phyloP scores from a whole-genome alignment of 2,797 vertebrate species.

The Cichlasoma orientale region DNA sequence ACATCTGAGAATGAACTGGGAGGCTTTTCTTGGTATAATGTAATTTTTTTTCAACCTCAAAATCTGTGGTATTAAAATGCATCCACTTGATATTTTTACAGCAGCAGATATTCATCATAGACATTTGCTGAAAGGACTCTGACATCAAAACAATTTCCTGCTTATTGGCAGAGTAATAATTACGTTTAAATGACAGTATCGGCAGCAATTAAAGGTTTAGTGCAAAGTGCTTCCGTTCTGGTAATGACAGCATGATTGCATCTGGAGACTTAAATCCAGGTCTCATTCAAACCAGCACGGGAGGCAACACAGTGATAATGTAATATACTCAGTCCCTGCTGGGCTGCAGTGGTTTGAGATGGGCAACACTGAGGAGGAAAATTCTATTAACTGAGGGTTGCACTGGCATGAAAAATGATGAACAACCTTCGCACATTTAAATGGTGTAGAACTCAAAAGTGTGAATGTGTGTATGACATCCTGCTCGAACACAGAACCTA shows the following conservation, averaged over 20 bases:
- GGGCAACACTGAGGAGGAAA: not conserved
- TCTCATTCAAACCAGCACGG: not conserved
- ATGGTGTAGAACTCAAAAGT: not conserved
- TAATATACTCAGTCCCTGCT: not conserved
- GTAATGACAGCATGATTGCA: not conserved
- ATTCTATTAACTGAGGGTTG: not conserved
- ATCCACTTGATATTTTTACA: not conserved
- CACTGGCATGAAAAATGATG: not conserved
- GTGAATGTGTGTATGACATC: too few relatives aligned
- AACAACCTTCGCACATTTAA: not conserved
- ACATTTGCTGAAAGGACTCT: not conserved
- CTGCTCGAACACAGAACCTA: too few relatives aligned
- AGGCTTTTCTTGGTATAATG: not conserved
- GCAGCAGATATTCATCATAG: not conserved
- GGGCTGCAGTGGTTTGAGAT: accelerated
- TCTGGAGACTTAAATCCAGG: not conserved
- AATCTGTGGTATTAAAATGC: not conserved
- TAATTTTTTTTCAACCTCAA: not conserved
- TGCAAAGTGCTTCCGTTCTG: not conserved
- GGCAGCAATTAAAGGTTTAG: not conserved
- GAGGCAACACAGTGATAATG: not conserved
- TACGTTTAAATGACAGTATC: not conserved
- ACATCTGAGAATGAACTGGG: not conserved
- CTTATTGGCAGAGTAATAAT: not conserved
- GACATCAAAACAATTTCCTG: not conserved